A percentile compares a stretch with the other conserved stretches of the same genome.
Evolutionary conservation across 2,113 vertebrate species (phyloP).

Genomic region (Ageneiosus marmoratus): DNA sequence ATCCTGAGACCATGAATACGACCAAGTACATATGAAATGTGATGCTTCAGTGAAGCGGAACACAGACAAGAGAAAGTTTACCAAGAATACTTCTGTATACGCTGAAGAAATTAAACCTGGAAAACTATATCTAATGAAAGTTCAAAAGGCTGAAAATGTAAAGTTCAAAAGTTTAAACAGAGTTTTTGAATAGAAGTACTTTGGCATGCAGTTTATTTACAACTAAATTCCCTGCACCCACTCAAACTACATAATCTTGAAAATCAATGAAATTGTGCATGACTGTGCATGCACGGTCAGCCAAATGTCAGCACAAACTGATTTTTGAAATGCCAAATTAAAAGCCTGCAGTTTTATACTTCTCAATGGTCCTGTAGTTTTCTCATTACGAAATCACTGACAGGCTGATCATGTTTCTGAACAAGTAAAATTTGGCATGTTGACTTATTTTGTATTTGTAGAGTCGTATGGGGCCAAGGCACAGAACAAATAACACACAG

Average conservation of each 20-base stretch:
- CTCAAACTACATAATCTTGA: neutral
- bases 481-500: neutral
- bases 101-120: neutral
- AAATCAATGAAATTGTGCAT: neutral
- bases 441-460: neutral
- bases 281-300: neutral
- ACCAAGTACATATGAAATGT: neutral
- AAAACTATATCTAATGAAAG: neutral
- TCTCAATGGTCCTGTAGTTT: neutral
- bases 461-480: neutral
- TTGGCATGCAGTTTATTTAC: no score
- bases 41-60: neutral
- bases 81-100: neutral
- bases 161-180: neutral
- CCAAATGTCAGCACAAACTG: neutral
- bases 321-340: neutral
- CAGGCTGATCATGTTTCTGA: neutral
- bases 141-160: no score
- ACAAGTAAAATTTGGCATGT: neutral
- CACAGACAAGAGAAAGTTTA: neutral
- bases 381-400: neutral
- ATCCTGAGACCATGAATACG: neutral
- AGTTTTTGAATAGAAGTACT: neutral
- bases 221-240: neutral
- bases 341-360: neutral